phyloP scores from a whole-genome alignment of 1,140 invertebrate genomes.

The Gonatopus flavifemur region DNA sequence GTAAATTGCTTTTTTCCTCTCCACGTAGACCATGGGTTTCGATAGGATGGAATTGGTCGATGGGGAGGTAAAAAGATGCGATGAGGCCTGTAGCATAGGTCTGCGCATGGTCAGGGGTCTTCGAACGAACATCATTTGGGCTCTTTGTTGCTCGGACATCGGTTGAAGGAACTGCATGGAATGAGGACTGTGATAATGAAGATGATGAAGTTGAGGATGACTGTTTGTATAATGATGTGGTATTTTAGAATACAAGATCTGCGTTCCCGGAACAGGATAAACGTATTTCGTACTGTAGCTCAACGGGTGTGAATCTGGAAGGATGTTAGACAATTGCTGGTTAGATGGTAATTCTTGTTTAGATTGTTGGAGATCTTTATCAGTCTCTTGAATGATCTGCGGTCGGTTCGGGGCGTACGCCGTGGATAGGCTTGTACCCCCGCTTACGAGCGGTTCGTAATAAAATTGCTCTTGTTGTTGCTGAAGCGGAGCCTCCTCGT shows the following conservation, averaged over 20 bases:
- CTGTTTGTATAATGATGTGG: conserved; percentile 29
- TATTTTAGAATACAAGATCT: conserved; percentile 38
- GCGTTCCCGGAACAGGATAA: conserved; percentile 30
- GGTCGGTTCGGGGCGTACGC: conserved; percentile 14
- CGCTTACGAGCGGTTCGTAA: conserved; percentile 12
- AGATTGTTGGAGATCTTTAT: conserved; percentile 20
- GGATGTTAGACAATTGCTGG: conserved; percentile 50
- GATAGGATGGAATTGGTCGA: conserved; percentile 26
- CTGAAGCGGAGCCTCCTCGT: conserved; percentile 29
- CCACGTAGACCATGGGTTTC: conserved; percentile 33
- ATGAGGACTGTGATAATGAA: conserved; percentile 24
- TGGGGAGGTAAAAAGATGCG: conserved; percentile 26
- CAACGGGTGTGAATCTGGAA: conserved; percentile 52
- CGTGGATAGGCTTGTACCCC: conserved; percentile 14
- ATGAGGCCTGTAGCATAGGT: conserved; percentile 32
- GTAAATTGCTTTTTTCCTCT: conserved; percentile 44
- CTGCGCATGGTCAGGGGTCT: conserved; percentile 31
- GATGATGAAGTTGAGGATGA: conserved; percentile 21
- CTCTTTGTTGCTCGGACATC: conserved; percentile 25
- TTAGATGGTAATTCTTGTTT: too few species aligned
- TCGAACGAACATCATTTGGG: conserved; percentile 38
- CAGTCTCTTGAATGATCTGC: conserved; percentile 23
- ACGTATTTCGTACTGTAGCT: conserved; percentile 41
- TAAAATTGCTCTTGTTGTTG: conserved; percentile 26
- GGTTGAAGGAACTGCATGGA: conserved; percentile 25